Evolutionary conservation across 1,140 invertebrate genomes (phyloP).

Genomic region (Periplaneta americana): DNA sequence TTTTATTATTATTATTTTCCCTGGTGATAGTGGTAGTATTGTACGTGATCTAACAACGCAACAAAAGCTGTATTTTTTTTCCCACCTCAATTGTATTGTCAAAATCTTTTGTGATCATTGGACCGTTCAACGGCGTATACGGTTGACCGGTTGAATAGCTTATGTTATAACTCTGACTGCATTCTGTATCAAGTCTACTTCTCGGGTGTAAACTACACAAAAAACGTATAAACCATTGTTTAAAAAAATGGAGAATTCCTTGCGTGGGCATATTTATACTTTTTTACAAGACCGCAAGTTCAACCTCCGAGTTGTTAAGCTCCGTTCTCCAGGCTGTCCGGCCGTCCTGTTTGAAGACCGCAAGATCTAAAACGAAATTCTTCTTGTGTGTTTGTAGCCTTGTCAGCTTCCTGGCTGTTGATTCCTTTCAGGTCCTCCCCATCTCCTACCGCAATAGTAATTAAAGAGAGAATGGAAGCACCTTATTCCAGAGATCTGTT

Average conservation of each 20-base stretch:
- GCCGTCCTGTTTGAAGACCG: background rate
- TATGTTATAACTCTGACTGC: no score
- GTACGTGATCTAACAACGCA: background rate
- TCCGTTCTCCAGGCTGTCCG: background rate
- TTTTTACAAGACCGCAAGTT: background rate
- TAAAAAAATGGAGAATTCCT: no score
- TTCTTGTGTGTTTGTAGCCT: background rate
- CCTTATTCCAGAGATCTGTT: background rate
- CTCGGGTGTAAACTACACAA: background rate
- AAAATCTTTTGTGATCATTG: background rate
- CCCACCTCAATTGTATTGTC: no score
- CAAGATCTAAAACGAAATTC: background rate
- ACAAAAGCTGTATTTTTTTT: background rate
- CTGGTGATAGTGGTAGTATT: no score
- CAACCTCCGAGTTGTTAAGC: background rate
- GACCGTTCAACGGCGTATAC: background rate
- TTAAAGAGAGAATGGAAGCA: background rate
- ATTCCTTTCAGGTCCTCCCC: no score
- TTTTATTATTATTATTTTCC: background rate
- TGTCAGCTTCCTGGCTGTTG: background rate
- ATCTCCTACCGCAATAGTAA: background rate
- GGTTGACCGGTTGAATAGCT: background rate
- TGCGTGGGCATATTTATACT: background rate
- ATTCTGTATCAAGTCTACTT: background rate
- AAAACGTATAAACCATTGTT: background rate